phyloP scores from a whole-genome alignment of 2,113 vertebrate genomes.

The Ageneiosus marmoratus region DNA sequence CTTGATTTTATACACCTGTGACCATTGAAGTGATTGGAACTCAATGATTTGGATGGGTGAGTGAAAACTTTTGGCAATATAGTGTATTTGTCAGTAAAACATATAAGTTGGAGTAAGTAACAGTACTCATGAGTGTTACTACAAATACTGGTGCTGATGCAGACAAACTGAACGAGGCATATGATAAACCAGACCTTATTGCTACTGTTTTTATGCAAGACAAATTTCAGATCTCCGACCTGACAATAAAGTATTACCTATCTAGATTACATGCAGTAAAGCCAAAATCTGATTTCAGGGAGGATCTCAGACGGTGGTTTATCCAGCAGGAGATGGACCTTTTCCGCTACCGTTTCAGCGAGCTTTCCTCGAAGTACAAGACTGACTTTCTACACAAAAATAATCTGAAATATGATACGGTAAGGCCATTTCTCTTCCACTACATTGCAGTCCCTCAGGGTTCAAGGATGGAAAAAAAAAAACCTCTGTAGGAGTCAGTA shows the following conservation, averaged over 20 bases:
- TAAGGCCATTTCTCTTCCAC: slow-evolving; percentile 64
- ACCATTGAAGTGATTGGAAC: no score
- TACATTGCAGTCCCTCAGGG: not conserved
- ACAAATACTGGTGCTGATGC: not conserved
- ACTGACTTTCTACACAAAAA: slow-evolving; percentile 83
- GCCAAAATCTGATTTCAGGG: slow-evolving; percentile 69
- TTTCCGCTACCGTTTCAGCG: slow-evolving; percentile 86
- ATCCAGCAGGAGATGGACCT: slow-evolving; percentile 98
- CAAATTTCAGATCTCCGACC: no score
- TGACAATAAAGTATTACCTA: no score
- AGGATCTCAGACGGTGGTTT: slow-evolving; percentile 96
- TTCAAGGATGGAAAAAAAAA: not conserved
- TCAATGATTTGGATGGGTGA: no score
- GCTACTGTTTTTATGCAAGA: no score
- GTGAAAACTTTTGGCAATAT: no score
- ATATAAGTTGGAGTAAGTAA: not conserved
- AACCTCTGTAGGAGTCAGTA: not conserved
- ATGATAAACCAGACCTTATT: not conserved
- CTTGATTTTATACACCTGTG: no score
- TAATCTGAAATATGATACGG: slow-evolving; percentile 84
- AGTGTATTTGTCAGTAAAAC: not conserved
- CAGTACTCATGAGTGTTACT: not conserved
- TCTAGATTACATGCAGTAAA: not conserved
- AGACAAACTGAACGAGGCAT: not conserved
- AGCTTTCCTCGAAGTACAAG: slow-evolving; percentile 65